Percentiles rank a stretch among this genome's conserved stretches.
phyloP scores from a whole-genome alignment of 2,113 vertebrate species.

The Oenanthe oenanthe region DNA sequence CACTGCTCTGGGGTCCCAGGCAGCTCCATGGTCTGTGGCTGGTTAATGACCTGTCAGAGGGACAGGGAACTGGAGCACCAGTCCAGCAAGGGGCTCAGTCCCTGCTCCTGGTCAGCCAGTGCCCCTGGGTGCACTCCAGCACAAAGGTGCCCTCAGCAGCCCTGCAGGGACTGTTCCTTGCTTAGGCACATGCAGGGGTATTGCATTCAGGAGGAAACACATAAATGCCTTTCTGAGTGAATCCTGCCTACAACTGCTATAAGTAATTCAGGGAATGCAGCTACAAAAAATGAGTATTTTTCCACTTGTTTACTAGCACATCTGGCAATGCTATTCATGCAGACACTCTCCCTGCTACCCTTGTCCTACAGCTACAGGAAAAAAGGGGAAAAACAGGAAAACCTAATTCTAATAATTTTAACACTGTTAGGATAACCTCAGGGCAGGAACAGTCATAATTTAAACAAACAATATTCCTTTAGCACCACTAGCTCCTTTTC shows the following conservation, averaged over 20 bases:
- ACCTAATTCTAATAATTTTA: neutral
- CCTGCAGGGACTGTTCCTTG: neutral
- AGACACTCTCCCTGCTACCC: neutral
- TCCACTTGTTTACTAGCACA: conserved; percentile 39
- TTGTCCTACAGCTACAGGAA: conserved; percentile 17
- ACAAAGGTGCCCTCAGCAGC: neutral
- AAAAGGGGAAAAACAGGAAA: conserved; percentile 20
- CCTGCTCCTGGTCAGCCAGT: neutral
- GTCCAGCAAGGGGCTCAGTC: neutral
- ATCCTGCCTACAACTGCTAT: neutral
- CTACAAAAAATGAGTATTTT: conserved; percentile 27
- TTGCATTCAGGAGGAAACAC: neutral
- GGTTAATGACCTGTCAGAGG: fast-evolving
- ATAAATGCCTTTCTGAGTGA: neutral
- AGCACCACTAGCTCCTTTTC: neutral
- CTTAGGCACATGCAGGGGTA: neutral
- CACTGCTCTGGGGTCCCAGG: no score
- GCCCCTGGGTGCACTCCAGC: neutral
- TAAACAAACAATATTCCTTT: neutral
- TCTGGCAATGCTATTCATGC: conserved; percentile 1
- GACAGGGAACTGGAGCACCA: fast-evolving
- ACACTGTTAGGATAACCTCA: conserved; percentile 1
- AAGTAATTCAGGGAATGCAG: neutral
- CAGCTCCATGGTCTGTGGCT: neutral
- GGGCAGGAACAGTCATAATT: neutral